A percentile compares a stretch with the other conserved stretches of the same genome.
Evolutionary conservation across 30 jellyfish, hydroid and myxozoan genomes (phyloP).

Genomic region (Nemopilema nomurai): DNA sequence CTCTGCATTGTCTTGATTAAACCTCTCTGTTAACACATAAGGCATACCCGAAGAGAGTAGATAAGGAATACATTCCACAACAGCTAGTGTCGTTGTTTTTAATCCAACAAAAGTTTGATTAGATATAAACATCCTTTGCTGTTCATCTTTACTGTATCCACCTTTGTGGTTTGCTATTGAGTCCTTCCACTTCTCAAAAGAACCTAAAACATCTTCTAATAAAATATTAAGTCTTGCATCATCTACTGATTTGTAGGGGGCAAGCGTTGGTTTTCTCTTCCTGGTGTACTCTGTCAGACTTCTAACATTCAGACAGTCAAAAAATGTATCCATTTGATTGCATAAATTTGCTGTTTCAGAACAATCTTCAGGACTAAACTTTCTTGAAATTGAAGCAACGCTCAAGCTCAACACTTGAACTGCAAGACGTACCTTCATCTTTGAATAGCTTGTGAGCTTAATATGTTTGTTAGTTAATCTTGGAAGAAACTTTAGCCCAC

Average conservation of each 20-base stretch:
- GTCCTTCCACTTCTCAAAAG: conserved; percentile 49
- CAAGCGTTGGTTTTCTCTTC: conserved; percentile 21
- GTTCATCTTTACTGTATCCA: conserved; percentile 21
- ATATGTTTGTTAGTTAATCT: conserved; percentile 13
- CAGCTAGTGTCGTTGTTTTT: background rate
- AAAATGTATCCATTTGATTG: conserved; percentile 35
- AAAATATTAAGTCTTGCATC: conserved; percentile 42
- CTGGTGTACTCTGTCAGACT: conserved; percentile 4
- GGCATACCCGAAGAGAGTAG: background rate
- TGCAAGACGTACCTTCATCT: conserved; percentile 32
- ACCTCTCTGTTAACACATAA: background rate
- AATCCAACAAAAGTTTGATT: conserved; percentile 48
- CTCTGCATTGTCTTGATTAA: conserved; percentile 8
- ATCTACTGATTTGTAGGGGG: conserved; percentile 27
- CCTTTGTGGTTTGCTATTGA: conserved; percentile 21
- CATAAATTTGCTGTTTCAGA: conserved; percentile 24
- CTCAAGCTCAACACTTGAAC: conserved; percentile 63
- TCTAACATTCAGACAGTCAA: conserved; percentile 55
- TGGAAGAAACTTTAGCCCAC: conserved; percentile 25
- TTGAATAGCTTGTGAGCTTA: conserved; percentile 20
- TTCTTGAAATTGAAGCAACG: conserved; percentile 3
- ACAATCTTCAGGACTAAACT: background rate
- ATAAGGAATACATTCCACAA: background rate
- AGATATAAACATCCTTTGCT: conserved; percentile 29
- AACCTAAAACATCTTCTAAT: conserved; percentile 11